Evolutionary conservation across 2,797 vertebrate species (phyloP).

Genomic region (Chanos chanos): DNA sequence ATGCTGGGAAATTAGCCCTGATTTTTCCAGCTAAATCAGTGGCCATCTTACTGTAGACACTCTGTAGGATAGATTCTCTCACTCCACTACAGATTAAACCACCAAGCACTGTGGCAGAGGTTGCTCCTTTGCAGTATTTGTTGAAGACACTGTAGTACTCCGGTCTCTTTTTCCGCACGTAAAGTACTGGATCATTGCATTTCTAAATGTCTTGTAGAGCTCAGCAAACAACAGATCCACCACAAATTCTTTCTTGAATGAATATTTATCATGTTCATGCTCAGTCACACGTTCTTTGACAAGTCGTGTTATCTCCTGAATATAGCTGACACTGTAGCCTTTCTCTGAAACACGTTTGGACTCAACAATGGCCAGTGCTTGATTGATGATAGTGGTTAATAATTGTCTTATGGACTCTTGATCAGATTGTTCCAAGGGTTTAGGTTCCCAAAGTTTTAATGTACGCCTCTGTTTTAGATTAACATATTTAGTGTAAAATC

Average conservation of each 20-base stretch:
- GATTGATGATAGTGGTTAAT: not conserved
- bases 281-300: not conserved
- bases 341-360: not conserved
- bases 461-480: not conserved
- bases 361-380: not conserved
- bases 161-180: slow-evolving; percentile 52
- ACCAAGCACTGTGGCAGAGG: slow-evolving; percentile 48
- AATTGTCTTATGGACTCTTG: not conserved
- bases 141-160: slow-evolving; percentile 59
- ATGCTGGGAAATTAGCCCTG: slow-evolving; percentile 26
- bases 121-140: slow-evolving; percentile 56
- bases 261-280: not conserved
- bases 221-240: slow-evolving; percentile 38
- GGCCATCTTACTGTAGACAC: slow-evolving; percentile 16
- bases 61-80: slow-evolving; percentile 17
- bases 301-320: slow-evolving; percentile 19
- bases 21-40: slow-evolving; percentile 47
- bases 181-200: slow-evolving; percentile 44
- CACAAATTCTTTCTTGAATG: slow-evolving; percentile 23
- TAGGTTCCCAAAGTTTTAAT: not conserved
- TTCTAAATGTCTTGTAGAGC: slow-evolving; percentile 32
- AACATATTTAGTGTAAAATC: not conserved
- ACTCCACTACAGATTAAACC: slow-evolving; percentile 55
- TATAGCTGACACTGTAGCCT: slow-evolving; percentile 28
- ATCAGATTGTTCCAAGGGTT: not conserved